Base-by-base conservation (phyloP, 2,888 invertebrate genomes). In the Apotomis capreana region DNA sequence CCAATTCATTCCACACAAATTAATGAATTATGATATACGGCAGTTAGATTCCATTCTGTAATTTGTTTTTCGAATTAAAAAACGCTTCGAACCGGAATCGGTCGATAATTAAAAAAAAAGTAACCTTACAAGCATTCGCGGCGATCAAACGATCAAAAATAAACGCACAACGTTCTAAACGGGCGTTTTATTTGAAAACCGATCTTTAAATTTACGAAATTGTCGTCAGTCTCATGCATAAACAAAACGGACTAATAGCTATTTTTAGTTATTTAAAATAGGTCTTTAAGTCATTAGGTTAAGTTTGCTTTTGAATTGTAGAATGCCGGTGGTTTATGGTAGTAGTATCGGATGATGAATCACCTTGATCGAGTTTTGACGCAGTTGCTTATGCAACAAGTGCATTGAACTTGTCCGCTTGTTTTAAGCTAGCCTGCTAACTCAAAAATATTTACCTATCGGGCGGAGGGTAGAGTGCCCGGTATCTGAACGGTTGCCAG, bases 331-430 rank as follows among this genome's bases (percentile, higher is more conserved):
- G 75, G 76, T 78, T 76, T 77, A 75, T 69, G 75, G 37, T 46
- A 49, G 72, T 69, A 68, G 58, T 74, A 77, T 75, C 74, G 73
- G 81, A 79, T 84, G 84, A 84, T 80, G 83, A 81, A 84, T 89
- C 85, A 88, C 90, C 90, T 90, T 89, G 90, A 89, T 91, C 89
- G 89, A 89, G 85, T 87, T 90, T 86, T 87, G 87, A 87, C 84
- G 87, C 80, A 80, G 82, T 81, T 81, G 86, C 87, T 89, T 89
- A 90, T 89, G 90, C 88, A 90, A 90, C 81, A 77, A 78, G 90
- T 80, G 76, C 87, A 78, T 83, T 83, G 89, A 90, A 84, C 90
- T 79, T 78, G 77, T 78, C 76, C 57, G 70, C 70, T 68, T 62
- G 69, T 69, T 73, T 73, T 73, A 69, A 74, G 75, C 69, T 70